A percentile compares a stretch with the other conserved stretches of the same genome.
These are phyloP conservation scores for Tetragonula clypearis DNA, from an alignment of 1,140 invertebrate species.

Conservation along the genomic window DNA sequence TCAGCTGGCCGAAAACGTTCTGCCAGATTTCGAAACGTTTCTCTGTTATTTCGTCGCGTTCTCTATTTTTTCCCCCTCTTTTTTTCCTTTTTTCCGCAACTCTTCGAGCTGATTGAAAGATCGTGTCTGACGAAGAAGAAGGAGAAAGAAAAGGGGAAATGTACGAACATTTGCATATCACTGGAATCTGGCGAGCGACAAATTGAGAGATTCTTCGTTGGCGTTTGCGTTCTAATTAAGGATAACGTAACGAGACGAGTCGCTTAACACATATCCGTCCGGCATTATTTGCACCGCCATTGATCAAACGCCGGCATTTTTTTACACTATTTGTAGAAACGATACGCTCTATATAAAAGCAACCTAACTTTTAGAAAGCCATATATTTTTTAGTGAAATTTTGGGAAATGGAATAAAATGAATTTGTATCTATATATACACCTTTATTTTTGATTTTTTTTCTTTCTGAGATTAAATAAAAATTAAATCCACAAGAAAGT, in stretches of 20 bases:
- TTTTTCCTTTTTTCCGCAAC: neutral
- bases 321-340: too few species aligned
- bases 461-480: too few species aligned
- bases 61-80: neutral
- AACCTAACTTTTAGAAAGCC: too few species aligned
- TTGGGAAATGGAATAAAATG: too few species aligned
- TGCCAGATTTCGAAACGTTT: neutral
- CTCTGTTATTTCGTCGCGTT: neutral
- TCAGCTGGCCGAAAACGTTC: neutral
- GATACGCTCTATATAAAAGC: too few species aligned
- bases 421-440: too few species aligned
- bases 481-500: too few species aligned
- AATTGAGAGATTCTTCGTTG: conserved; percentile 22
- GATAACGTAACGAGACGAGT: neutral
- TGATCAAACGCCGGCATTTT: too few species aligned
- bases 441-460: too few species aligned
- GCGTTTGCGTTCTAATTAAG: conserved; percentile 41
- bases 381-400: too few species aligned
- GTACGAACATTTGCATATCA: conserved; percentile 36
- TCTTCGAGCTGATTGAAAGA: neutral
- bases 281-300: too few species aligned
- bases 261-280: neutral
- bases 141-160: neutral
- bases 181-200: neutral
- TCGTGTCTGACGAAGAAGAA: neutral